These are phyloP conservation scores for Drosophila atripex DNA, from an alignment of 2,888 invertebrate species.

Conservation along the genomic window DNA sequence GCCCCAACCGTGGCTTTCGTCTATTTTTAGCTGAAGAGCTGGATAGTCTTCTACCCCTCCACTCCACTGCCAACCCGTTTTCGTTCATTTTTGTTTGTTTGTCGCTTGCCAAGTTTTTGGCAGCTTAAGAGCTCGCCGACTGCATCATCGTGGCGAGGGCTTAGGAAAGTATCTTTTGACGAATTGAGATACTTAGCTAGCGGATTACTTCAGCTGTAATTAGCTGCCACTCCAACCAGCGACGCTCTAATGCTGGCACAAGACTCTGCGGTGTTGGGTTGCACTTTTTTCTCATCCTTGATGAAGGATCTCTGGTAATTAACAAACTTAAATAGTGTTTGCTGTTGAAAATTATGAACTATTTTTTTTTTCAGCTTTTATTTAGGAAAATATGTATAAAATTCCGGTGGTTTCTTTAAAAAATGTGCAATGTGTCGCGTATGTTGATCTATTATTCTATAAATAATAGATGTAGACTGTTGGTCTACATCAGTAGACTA, in stretches of 20 bases:
- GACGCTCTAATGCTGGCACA: neutral
- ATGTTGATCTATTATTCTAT: no score
- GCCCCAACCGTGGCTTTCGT: constrained; percentile 35
- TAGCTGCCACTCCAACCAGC: constrained; percentile 38
- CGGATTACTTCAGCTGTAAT: constrained; percentile 49
- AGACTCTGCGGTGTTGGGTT: constrained; percentile 2
- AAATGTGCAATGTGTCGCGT: no score
- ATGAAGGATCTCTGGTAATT: constrained; percentile 1
- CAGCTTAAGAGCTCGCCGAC: constrained; percentile 50
- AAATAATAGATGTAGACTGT: no score
- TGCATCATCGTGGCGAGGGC: constrained; percentile 44
- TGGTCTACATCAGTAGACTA: no score
- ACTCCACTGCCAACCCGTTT: no score
- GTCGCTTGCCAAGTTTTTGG: constrained; percentile 54
- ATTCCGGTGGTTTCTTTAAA: neutral
- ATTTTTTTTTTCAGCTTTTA: no score
- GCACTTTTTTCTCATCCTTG: neutral
- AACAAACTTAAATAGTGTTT: neutral
- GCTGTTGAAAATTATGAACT: neutral
- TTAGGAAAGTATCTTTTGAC: constrained; percentile 60
- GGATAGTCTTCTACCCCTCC: neutral
- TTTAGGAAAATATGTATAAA: neutral
- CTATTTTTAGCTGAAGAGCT: constrained; percentile 36
- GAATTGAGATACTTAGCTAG: constrained; percentile 48
- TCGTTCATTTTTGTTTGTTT: constrained; percentile 42